Percentiles rank a stretch among this genome's conserved stretches.
Evolutionary conservation across 2,113 vertebrate genomes (phyloP).

Genomic region (Ceyx melanurus): DNA sequence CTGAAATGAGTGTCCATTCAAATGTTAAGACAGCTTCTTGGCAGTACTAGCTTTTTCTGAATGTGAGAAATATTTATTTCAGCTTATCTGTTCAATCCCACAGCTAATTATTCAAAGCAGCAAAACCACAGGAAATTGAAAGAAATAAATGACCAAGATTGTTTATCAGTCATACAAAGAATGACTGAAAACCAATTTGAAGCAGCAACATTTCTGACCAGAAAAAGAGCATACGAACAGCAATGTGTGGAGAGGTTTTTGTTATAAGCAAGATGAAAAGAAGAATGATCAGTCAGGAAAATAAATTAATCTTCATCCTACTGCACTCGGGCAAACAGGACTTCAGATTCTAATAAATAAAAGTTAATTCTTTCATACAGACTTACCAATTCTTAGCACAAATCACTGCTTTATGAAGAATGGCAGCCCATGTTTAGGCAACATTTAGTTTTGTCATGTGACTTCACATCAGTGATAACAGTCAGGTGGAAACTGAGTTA

Average conservation of each 20-base stretch:
- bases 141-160: neutral
- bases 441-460: neutral
- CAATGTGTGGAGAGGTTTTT: neutral
- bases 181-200: neutral
- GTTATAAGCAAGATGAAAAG: neutral
- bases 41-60: neutral
- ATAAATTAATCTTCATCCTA: neutral
- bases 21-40: neutral
- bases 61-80: neutral
- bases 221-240: neutral
- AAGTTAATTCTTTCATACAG: neutral
- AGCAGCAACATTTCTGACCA: neutral
- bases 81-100: neutral
- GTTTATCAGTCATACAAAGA: neutral
- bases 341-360: neutral
- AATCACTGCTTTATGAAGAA: neutral
- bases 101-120: neutral
- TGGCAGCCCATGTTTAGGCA: neutral
- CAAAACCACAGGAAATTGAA: neutral
- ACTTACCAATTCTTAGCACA: neutral
- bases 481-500: neutral
- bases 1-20: neutral
- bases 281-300: neutral
- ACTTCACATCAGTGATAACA: neutral
- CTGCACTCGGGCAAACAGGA: neutral